Conservation (phyloP, 2,113 vertebrate genomes). For the Herpetotheres cachinnans region DNA sequence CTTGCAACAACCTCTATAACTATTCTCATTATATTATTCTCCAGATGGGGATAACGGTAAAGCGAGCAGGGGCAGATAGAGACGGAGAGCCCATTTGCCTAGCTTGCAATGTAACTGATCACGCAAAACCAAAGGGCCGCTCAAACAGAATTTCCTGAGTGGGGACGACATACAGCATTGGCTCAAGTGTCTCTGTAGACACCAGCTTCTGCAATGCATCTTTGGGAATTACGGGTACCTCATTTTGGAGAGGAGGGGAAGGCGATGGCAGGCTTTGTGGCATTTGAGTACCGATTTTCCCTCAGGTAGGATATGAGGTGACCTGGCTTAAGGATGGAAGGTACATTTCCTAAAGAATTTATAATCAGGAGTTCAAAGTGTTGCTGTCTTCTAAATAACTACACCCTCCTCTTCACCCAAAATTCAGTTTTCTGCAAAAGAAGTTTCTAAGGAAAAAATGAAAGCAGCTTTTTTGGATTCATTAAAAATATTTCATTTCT, state of each 20-base stretch:
- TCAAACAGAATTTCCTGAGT: conserved; percentile 8
- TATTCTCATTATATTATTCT: conserved; percentile 49
- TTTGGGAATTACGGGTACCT: background rate
- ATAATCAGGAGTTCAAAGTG: background rate
- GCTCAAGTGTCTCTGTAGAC: background rate
- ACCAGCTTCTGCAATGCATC: background rate
- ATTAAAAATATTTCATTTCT: background rate
- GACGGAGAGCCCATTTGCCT: background rate
- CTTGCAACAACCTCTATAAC: conserved; percentile 37
- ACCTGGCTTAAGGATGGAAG: background rate
- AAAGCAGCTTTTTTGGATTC: background rate
- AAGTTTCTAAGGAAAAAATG: background rate
- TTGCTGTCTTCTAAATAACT: background rate
- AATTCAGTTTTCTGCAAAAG: background rate
- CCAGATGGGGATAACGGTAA: conserved; percentile 7
- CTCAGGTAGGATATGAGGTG: background rate
- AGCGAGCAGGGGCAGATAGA: background rate
- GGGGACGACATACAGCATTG: background rate
- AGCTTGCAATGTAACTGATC: background rate
- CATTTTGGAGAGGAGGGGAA: background rate
- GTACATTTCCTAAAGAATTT: background rate
- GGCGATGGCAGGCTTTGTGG: background rate
- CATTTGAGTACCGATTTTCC: background rate
- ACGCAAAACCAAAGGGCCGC: background rate
- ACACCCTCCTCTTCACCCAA: background rate